A percentile compares a stretch with the other conserved stretches of the same genome.
These are phyloP conservation scores for Sorex araneus DNA, from an alignment of 2,113 vertebrate species.

Conservation along the genomic window DNA sequence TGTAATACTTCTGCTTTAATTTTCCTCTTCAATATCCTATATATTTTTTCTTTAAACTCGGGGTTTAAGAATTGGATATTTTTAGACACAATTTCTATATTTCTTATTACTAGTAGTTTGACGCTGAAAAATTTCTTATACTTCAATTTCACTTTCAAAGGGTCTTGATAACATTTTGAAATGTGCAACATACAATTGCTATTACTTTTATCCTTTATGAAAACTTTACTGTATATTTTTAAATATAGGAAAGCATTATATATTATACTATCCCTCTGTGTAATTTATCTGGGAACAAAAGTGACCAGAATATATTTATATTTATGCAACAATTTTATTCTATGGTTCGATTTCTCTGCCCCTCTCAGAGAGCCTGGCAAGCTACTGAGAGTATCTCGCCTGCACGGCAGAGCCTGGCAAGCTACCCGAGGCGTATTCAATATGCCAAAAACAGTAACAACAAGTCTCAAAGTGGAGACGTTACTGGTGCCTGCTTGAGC, in stretches of 20 bases:
- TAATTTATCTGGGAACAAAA: constrained; percentile 43
- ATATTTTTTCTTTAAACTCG: background rate
- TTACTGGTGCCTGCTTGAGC: no score
- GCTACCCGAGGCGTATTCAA: no score
- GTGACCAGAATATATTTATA: background rate
- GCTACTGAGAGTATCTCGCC: no score
- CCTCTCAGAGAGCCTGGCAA: no score
- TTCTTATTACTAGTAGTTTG: background rate
- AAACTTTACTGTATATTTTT: constrained; percentile 36
- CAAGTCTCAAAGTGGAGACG: no score
- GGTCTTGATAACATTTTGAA: background rate
- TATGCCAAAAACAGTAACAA: no score
- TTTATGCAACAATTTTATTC: constrained; percentile 18
- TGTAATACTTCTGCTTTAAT: constrained; percentile 12
- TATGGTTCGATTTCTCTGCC: no score
- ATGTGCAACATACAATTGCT: background rate
- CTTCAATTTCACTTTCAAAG: constrained; percentile 26
- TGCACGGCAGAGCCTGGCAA: no score
- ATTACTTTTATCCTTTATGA: constrained; percentile 39
- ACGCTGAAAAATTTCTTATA: constrained; percentile 41
- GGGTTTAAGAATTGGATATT: background rate
- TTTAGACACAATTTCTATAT: constrained; percentile 1
- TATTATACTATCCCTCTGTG: background rate
- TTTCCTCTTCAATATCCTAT: background rate
- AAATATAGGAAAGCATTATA: constrained; percentile 42